Base-by-base conservation (phyloP, 2,888 invertebrate species). In the Ennomos fuscantarius region DNA sequence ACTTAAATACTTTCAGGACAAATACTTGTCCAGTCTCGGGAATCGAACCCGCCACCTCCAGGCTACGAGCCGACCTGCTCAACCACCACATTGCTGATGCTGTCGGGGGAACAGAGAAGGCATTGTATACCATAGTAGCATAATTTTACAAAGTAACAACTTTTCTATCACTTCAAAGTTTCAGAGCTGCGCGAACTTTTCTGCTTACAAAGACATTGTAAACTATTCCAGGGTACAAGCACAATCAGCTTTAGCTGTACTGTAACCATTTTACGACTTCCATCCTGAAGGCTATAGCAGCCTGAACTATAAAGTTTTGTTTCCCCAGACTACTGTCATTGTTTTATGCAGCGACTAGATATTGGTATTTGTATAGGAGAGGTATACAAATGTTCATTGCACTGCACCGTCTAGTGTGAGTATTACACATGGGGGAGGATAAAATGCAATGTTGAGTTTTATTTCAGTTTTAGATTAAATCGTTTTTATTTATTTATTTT, bases 221-320 rank as follows among this genome's bases (percentile, higher is more conserved):
- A 34, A 54, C 58, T 60, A 43, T 31, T 62, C 46, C 56, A 55
- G 57, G 58, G 57, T 58, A 63, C 56, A 60, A 50, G 45, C 66
- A 69, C 68, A 73, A 79, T 78, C 78, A 76, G 74, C 63, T 75
- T 40, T 32, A 9, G 61, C 55, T 60, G 82, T 82, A 82, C 55
- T 60, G 81, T 82, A 82, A 86, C 84, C 78, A 81, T 86, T 88
- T 88, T 87, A 88, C 79, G 84, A 81, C 73, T 76, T 74, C 74
- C 72, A 79, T 80, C 76, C 74, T 74, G 70, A 69, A 75, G 76
- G 75, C 76, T 76, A 3, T 24, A 78, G 76, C 71, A 70, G 69
- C 63, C 69, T 64, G 73, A 68, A 65, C 53, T 49, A 55, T 58
- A 63, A 59, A 62, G 48, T 60, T 62, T 54, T 50, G 50, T 49